Conservation (phyloP, 1,140 invertebrate species). For the Lepidurus packardi region DNA sequence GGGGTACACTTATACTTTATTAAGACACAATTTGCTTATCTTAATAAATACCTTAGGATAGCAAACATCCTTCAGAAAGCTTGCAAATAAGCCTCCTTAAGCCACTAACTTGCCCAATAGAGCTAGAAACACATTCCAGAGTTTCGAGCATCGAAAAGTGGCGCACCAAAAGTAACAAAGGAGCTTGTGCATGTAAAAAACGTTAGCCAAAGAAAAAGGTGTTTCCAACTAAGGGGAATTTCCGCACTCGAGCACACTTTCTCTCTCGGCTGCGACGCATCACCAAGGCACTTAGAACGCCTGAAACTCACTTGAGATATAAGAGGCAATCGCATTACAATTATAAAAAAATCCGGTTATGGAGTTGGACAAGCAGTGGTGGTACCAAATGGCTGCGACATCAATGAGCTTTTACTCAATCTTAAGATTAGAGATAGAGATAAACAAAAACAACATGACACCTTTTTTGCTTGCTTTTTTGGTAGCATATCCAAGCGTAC, state of each 20-base stretch:
- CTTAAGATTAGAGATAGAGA: neutral
- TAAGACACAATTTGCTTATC: neutral
- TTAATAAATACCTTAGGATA: neutral
- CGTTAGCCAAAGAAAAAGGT: constrained; percentile 15
- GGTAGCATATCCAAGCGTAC: neutral
- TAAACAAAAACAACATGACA: neutral
- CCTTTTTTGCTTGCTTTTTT: neutral
- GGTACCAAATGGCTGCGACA: neutral
- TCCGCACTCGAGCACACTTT: constrained; percentile 24
- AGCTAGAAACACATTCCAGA: neutral
- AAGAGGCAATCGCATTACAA: neutral
- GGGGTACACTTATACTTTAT: neutral
- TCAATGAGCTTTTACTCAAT: neutral
- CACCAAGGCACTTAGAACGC: neutral
- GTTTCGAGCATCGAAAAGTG: neutral
- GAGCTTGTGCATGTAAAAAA: no score
- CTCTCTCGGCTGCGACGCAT: constrained; percentile 11
- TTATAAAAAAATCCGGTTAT: neutral
- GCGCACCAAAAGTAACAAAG: neutral
- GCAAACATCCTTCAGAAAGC: neutral
- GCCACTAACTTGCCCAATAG: neutral
- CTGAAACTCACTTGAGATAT: neutral
- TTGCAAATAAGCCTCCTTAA: neutral
- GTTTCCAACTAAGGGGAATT: constrained; percentile 15
- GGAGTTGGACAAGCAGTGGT: no score